phyloP scores from a whole-genome alignment of 1,140 invertebrate genomes.

The Cyclina sinensis region DNA sequence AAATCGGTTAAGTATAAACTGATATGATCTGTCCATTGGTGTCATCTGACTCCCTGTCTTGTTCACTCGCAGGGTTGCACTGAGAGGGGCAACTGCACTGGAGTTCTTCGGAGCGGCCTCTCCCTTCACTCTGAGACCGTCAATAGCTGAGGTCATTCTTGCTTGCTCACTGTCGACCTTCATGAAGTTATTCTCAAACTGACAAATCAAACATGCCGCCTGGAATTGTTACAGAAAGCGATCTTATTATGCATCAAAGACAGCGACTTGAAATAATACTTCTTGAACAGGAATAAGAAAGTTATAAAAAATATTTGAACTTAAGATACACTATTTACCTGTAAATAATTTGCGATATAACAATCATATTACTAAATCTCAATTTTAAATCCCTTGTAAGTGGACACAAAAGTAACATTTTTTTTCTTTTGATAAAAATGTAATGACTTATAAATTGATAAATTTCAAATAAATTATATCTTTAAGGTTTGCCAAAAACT shows the following conservation, averaged over 20 bases:
- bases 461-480: not conserved
- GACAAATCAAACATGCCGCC: not conserved
- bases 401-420: not conserved
- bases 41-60: not conserved
- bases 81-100: not conserved
- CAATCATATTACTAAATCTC: not conserved
- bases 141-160: conserved; percentile 37
- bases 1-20: conserved; percentile 31
- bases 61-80: not conserved
- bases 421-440: conserved; percentile 1
- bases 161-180: not conserved
- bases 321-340: not conserved
- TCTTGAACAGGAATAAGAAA: no score
- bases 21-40: conserved; percentile 31
- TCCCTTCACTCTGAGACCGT: conserved; percentile 41
- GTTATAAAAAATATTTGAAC: no score
- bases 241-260: no score
- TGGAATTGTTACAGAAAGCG: not conserved
- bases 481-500: conserved; percentile 13
- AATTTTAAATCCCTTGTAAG: not conserved
- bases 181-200: not conserved
- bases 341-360: no score
- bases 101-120: conserved; percentile 53
- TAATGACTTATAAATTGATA: conserved; percentile 31
- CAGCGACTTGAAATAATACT: no score